Evolutionary conservation across 2,113 vertebrate genomes (phyloP), one percentile per base, ranked within the genome.

Genomic region (Neodon shergylaensis): DNA sequence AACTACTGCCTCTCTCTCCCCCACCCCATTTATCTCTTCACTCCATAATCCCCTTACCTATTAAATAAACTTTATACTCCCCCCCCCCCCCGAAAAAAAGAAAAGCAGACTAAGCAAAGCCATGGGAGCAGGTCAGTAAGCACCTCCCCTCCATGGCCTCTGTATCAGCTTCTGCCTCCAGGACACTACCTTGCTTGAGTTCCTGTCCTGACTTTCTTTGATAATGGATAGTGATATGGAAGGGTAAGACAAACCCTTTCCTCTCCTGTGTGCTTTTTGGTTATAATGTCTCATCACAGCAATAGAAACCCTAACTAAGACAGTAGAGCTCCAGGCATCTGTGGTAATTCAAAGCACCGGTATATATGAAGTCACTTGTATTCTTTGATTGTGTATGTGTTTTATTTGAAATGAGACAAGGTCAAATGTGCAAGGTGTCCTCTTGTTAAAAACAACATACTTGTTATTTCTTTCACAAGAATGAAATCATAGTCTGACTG

Each of bases 401-500:
- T 74, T 92, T 66, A n/a, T 63, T 82, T 78, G 93, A 44, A 76
- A 84, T 89, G 74, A 66, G n/a, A 95, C 91, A 52, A 93, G 72
- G 88, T 96, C 83, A 96, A 92, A 85, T 78, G 31, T 63, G 31
- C 85, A 97, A 82, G 88, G 61, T 92, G 44, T 82, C 94, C n/a
- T 28, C 94, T 96, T 90, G 81, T 94, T 78, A 88, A 88, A 94
- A 94, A 39, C 65, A 78, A 94, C 93, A 65, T 72, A 47, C 61
- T 78, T 77, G 49, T 52, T 87, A 90, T 91, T 91, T 91, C 88
- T 95, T 91, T 86, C 77, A 11, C 7, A 52, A 74, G 54, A 86
- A 83, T 87, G 31, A 96, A 96, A 95, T 95, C 92, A 96, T 92
- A 96, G 82, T 73, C 24, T 76, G 76, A 86, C 47, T 66, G 84